These are phyloP conservation scores for Chaetodon auriga DNA, from an alignment of 2,113 vertebrate species.

Conservation along the genomic window DNA sequence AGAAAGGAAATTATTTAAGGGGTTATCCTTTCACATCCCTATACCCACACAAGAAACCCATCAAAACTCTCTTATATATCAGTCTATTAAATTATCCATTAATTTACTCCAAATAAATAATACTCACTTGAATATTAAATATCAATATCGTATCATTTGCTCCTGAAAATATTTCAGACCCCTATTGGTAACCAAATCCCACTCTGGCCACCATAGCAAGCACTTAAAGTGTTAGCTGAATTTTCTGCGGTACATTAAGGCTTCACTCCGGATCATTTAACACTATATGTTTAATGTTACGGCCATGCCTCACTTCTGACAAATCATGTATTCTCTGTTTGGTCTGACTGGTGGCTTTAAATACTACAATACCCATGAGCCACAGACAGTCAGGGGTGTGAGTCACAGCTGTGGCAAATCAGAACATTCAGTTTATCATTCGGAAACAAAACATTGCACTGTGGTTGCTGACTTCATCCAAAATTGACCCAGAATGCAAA, in stretches of 20 bases:
- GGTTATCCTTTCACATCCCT: no score
- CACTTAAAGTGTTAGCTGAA: neutral
- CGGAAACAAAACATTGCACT: neutral
- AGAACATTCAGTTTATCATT: neutral
- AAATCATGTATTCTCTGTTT: neutral
- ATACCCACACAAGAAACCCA: neutral
- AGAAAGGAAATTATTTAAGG: no score
- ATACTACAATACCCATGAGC: constrained; percentile 7
- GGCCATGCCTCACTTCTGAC: neutral
- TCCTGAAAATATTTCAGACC: neutral
- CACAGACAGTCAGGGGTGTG: neutral
- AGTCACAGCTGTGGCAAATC: neutral
- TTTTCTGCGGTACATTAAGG: neutral
- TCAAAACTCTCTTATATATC: neutral
- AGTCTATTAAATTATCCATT: neutral
- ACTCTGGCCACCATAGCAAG: neutral
- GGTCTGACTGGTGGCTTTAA: neutral
- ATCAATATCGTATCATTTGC: neutral
- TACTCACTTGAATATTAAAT: neutral
- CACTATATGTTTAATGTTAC: neutral
- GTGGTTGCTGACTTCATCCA: neutral
- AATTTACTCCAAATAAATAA: neutral
- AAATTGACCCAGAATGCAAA: neutral
- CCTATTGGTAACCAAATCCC: neutral
- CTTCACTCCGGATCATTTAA: neutral